Base-by-base conservation (phyloP, 2,113 vertebrate genomes). In the Tichodroma muraria region DNA sequence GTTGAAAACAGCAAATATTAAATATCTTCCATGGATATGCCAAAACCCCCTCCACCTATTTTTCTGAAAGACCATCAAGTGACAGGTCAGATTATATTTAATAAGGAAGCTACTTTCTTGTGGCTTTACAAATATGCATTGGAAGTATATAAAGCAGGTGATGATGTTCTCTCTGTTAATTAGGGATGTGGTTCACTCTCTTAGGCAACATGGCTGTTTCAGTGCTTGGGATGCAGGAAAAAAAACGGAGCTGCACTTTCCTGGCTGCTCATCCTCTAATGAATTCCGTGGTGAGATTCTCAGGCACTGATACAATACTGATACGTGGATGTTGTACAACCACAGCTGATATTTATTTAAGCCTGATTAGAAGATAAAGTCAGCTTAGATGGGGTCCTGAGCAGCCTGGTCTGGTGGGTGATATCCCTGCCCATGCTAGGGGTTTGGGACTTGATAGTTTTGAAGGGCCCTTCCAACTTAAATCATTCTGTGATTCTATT, bases 1-100 rank as follows among this genome's bases (percentile, higher is more conserved):
- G 85, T 79, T 86, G 91, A 91, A 95, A 95, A 90, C 79, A 88
- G 60, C 72, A 95, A 92, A 88, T 95, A 93, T 90, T 94, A 56
- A 86, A 77, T 80, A 70, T 28, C 37, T 69, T 92, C 69, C 25
- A 19, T 33, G 30, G 68, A 38, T 65, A 66, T 2, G 2, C 31
- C 9, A 54, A 63, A 92, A 52, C 8, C 2, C 13, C 12, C 63
- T 63, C 28, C 65, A 56, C 31, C 33, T 63, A 54, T 92, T 70
- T 66, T 64, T 47, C 54, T 59, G 56, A 59, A 85, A 80, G 56
- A 78, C 24, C 44, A 64, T 75, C 14, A 86, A 56, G 47, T 60
- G 42, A 45, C 40, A 44, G 30, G 25, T 77, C 47, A 53, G 42
- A 47, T 76, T 42, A 11, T 25, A 4, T 87, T 81, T 94, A 60